Evolutionary conservation across 2,113 vertebrate genomes (phyloP).

Genomic region (Ageneiosus marmoratus): DNA sequence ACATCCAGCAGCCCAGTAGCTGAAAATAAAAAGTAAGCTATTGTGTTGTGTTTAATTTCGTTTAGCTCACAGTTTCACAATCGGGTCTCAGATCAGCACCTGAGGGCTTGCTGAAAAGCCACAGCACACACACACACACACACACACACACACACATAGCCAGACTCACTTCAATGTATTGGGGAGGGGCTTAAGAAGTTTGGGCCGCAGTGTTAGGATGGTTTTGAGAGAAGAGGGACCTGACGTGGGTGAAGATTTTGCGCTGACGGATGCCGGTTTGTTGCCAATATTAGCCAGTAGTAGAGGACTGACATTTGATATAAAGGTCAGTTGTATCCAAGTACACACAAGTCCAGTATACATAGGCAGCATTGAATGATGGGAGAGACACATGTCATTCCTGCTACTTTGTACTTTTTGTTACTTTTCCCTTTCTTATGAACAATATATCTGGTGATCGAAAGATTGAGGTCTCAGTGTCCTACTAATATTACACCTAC

Average conservation of each 20-base stretch:
- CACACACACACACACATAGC: conserved; percentile 6
- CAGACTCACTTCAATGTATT: conserved; percentile 45
- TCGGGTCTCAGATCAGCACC: conserved; percentile 44
- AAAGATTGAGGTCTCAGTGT: background rate
- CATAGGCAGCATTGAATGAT: conserved; percentile 21
- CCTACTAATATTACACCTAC: too few species aligned
- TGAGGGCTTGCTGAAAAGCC: too few species aligned
- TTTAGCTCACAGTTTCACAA: background rate
- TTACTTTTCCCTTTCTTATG: background rate
- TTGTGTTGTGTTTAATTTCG: background rate
- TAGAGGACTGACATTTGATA: background rate
- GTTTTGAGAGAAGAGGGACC: conserved; percentile 26
- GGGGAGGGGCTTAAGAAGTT: conserved; percentile 9
- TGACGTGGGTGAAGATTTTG: background rate
- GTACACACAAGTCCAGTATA: background rate
- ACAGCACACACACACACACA: background rate
- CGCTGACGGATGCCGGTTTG: conserved; percentile 25
- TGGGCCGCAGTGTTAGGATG: conserved; percentile 23
- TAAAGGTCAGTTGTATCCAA: conserved; percentile 14
- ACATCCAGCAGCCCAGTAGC: background rate
- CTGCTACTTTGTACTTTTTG: background rate
- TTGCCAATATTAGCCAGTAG: conserved; percentile 1
- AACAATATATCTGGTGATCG: background rate
- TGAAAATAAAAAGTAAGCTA: background rate
- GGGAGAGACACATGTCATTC: conserved; percentile 19